Conservation (phyloP, 2,797 vertebrate genomes). For the Paramormyrops hopkinsi region DNA sequence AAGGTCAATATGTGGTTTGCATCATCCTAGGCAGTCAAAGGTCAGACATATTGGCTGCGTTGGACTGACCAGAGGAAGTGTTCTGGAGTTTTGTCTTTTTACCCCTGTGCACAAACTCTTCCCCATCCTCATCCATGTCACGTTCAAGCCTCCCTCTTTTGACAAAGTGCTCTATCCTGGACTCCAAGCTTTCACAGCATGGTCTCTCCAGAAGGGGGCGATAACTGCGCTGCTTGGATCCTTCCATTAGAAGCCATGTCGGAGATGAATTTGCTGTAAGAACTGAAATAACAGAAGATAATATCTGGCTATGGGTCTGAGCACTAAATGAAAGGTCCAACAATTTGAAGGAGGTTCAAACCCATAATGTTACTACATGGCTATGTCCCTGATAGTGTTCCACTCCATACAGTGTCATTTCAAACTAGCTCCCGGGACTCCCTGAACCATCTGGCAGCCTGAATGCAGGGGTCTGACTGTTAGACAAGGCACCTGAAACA, state of each 20-base stretch:
- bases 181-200: constrained; percentile 81
- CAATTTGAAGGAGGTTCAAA: background rate
- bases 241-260: constrained; percentile 71
- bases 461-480: background rate
- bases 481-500: too few species aligned
- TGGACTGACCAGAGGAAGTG: constrained; percentile 1
- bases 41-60: constrained; percentile 11
- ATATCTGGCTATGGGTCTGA: too few species aligned
- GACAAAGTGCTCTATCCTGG: constrained; percentile 80
- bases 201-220: constrained; percentile 77
- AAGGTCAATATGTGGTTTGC: background rate
- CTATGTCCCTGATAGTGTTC: background rate
- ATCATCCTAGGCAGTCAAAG: constrained; percentile 11
- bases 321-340: background rate
- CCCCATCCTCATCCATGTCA: constrained; percentile 53
- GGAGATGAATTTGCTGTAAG: constrained; percentile 44
- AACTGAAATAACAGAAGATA: background rate
- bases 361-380: background rate
- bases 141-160: constrained; percentile 68
- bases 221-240: constrained; percentile 74
- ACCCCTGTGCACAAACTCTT: constrained; percentile 54
- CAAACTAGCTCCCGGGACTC: background rate
- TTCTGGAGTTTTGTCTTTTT: constrained; percentile 60
- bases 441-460: background rate
- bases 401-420: background rate